Conservation (phyloP, 2,113 vertebrate species). For the Centropus bengalensis region DNA sequence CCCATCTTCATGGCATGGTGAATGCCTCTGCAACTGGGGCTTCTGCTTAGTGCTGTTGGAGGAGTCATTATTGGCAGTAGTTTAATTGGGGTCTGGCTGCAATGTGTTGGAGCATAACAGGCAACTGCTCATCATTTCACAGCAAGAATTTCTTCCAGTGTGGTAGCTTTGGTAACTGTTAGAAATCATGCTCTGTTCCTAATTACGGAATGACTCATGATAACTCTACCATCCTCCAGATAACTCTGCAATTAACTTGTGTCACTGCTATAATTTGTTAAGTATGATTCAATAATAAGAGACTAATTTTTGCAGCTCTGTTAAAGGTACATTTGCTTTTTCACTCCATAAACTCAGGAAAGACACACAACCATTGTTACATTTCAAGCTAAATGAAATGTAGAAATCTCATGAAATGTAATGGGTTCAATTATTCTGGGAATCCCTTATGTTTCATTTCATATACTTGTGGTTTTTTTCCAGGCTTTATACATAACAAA, state of each 20-base stretch:
- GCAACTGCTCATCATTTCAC: neutral
- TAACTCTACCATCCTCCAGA: slow-evolving; percentile 18
- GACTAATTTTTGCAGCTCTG: slow-evolving; percentile 31
- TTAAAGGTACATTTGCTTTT: slow-evolving; percentile 13
- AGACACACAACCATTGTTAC: neutral
- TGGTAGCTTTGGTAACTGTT: neutral
- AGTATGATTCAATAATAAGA: slow-evolving; percentile 46
- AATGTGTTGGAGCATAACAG: neutral
- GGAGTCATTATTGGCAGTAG: neutral
- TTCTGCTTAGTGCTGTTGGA: neutral
- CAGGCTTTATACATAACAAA: neutral
- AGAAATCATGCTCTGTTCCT: neutral
- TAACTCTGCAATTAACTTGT: slow-evolving; percentile 53
- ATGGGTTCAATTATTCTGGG: neutral
- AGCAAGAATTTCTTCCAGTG: neutral
- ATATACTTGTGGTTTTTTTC: neutral
- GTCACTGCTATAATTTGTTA: slow-evolving; percentile 27
- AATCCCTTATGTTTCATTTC: neutral
- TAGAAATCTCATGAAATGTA: neutral
- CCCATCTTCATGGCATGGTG: neutral
- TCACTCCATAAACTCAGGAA: neutral
- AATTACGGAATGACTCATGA: slow-evolving; percentile 37
- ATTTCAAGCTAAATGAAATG: slow-evolving; percentile 7
- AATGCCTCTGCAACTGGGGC: neutral
- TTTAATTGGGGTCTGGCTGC: neutral